Base-by-base conservation (phyloP, 2,797 vertebrate genomes). In the Sebastes itinus region DNA sequence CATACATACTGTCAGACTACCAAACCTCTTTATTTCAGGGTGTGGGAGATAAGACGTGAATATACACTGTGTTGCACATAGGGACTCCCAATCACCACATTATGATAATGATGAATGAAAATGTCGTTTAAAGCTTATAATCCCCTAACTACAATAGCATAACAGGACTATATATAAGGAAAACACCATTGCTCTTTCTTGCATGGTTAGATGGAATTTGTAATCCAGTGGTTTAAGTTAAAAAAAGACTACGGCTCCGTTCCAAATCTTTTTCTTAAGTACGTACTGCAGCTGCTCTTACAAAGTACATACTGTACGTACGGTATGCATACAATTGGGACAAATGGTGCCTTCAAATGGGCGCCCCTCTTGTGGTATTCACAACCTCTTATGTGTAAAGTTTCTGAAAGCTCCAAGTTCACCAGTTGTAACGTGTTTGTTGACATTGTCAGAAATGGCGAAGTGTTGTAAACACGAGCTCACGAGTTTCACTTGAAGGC, bases 351-450 rank as follows among this genome's bases (percentile, higher is more conserved):
- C 16, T 18, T 46, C 14, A 18, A 46, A 46, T 46, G 14, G 14
- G 38, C 38, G 13, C 13, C 38, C 13, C 38, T 38, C 13, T 38
- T 14, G 13, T 38, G 13, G 38, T 38, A 38, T 38, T 2, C 38
- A 38, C 0, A 0, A 38, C 35, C 2, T 38, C 35, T 4, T 4
- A 38, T 2, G 35, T 38, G 35, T 38, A 38, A 38, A 38, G 35
- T 14, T 38, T 38, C 35, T 38, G 35, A 38, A 38, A 38, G 38
- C 13, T 42, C 38, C 13, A 6, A 42, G 13, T 42, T 42, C 38
- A 42, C 38, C 13, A 42, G 38, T 42, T 42, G 38, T 42, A 0
- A 42, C 1, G 38, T 14, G 38, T 42, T 42, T 14, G 38, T 6
- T 42, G 38, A 42, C 38, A 16, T 42, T 42, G 38, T 42, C 38